phyloP scores from a whole-genome alignment of 2,113 vertebrate genomes.

The Syngnathus typhle region DNA sequence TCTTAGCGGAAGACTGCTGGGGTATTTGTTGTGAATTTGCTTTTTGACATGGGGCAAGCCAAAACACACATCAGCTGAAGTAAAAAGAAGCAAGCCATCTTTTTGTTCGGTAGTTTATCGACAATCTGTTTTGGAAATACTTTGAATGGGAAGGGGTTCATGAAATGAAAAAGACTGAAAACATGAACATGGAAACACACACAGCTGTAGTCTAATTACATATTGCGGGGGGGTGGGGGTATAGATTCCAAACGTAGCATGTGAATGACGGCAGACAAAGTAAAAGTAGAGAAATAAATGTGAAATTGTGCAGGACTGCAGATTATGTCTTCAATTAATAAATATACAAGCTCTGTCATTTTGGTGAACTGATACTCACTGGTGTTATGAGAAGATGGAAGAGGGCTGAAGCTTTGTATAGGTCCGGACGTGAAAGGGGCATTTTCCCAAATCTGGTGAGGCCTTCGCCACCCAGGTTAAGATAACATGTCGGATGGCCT shows the following conservation, averaged over 20 bases:
- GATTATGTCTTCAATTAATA: slow-evolving; percentile 2
- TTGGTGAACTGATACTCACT: not conserved
- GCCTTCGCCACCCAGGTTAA: slow-evolving; percentile 66
- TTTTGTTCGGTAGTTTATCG: no score
- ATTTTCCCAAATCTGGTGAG: slow-evolving; percentile 59
- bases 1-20: no score
- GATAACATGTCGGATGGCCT: slow-evolving; percentile 59
- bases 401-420: slow-evolving; percentile 16
- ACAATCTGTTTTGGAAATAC: no score
- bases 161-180: not conserved
- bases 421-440: slow-evolving; percentile 36
- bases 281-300: not conserved
- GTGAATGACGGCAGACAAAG: not conserved
- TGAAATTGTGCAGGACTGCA: not conserved
- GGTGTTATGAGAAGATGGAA: slow-evolving; percentile 6
- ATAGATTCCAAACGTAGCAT: not conserved
- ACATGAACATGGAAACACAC: not conserved
- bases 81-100: no score
- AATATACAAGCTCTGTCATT: not conserved
- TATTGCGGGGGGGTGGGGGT: no score
- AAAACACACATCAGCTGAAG: no score
- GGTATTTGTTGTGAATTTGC: no score
- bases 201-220: no score
- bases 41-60: no score
- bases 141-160: no score